Evolutionary conservation across 2,888 invertebrate species (phyloP).

Genomic region (Cephus nigrinus): DNA sequence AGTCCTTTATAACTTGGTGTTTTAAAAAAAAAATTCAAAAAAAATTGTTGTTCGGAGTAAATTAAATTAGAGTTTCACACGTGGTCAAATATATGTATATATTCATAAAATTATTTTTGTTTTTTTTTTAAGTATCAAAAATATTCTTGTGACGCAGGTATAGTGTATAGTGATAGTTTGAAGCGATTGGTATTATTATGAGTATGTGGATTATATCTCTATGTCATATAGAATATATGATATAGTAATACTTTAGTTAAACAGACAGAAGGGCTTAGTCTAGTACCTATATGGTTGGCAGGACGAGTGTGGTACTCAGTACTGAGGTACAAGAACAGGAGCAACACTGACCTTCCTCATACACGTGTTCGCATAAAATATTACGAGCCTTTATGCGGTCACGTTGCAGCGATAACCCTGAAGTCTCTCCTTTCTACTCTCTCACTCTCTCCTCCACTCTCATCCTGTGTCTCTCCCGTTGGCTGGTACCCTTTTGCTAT

Average conservation of each 20-base stretch:
- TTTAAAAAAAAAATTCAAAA: no score
- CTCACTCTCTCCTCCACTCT: neutral
- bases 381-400: conserved; percentile 50
- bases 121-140: neutral
- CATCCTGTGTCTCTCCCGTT: neutral
- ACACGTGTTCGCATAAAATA: conserved; percentile 59
- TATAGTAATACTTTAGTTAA: neutral
- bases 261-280: neutral
- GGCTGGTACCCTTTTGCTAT: neutral
- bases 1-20: neutral
- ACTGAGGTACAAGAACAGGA: conserved; percentile 41
- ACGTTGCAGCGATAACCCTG: conserved; percentile 47
- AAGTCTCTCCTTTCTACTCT: conserved; percentile 2
- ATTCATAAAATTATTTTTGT: neutral
- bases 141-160: neutral
- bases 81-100: neutral
- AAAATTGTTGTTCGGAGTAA: neutral
- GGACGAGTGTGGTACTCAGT: neutral
- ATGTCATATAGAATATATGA: neutral
- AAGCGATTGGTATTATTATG: neutral
- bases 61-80: neutral
- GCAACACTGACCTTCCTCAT: conserved; percentile 60
- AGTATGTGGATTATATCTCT: neutral
- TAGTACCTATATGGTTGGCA: neutral
- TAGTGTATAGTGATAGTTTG: neutral